Percentiles rank a stretch among this genome's conserved stretches.
Conservation (phyloP, 2,113 vertebrate genomes). For the Psilopsiagon aymara region DNA sequence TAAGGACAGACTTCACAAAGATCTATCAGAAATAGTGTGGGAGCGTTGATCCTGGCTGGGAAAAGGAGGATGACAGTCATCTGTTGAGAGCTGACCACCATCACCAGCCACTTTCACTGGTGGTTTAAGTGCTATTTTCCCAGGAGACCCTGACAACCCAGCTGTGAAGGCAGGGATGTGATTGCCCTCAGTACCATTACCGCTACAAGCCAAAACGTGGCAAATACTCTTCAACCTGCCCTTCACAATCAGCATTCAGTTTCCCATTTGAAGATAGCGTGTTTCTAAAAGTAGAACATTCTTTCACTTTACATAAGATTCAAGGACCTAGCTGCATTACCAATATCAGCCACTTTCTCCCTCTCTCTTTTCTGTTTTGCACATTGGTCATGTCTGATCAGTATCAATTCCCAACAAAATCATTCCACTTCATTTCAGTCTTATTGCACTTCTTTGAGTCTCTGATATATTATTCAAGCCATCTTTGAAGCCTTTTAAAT, state of each 20-base stretch:
- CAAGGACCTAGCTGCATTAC: background rate
- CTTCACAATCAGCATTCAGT: background rate
- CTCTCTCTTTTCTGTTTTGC: background rate
- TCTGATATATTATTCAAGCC: constrained; percentile 25
- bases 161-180: background rate
- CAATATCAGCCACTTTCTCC: background rate
- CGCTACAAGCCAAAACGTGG: background rate
- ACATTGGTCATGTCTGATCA: background rate
- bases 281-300: background rate
- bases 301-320: background rate
- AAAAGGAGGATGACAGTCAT: background rate
- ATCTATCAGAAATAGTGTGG: background rate
- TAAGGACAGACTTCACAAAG: background rate
- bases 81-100: background rate
- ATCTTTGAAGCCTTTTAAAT: constrained; percentile 12
- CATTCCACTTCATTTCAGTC: background rate
- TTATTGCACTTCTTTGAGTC: background rate
- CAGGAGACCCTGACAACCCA: background rate
- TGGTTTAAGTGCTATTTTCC: background rate
- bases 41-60: background rate
- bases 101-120: background rate
- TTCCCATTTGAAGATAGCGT: background rate
- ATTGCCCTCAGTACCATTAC: background rate
- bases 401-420: background rate
- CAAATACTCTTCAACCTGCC: background rate